Evolutionary conservation across 2,797 vertebrate species (phyloP).

Genomic region (Pygocentrus nattereri): DNA sequence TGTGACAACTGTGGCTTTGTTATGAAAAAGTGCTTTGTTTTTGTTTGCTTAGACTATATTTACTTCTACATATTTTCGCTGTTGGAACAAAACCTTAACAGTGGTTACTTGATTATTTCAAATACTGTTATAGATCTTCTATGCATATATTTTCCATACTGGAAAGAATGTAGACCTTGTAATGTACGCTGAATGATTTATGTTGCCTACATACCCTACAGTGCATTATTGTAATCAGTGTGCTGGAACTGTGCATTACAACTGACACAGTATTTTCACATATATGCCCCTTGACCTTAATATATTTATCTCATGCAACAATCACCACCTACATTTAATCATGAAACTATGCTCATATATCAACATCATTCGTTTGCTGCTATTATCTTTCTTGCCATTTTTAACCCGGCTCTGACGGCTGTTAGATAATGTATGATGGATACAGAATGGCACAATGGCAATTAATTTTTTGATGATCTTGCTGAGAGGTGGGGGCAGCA

Average conservation of each 20-base stretch:
- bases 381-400: conserved; percentile 33
- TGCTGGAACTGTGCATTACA: not conserved
- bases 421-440: conserved; percentile 61
- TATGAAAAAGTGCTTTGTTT: too few relatives aligned
- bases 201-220: too few relatives aligned
- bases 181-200: too few relatives aligned
- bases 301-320: not conserved
- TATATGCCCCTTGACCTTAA: not conserved
- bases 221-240: not conserved
- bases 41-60: too few relatives aligned
- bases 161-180: too few relatives aligned
- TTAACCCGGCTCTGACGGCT: conserved; percentile 49
- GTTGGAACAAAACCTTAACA: too few relatives aligned
- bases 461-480: conserved; percentile 82
- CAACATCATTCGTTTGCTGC: conserved; percentile 39
- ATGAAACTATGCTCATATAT: conserved; percentile 17
- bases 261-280: not conserved
- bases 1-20: too few relatives aligned
- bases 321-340: conserved; percentile 9
- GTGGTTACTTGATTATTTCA: too few relatives aligned
- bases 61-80: too few relatives aligned
- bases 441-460: conserved; percentile 72
- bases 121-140: too few relatives aligned
- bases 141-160: too few relatives aligned
- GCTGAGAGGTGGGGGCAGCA: conserved; percentile 58